Conservation (phyloP, 2,888 invertebrate genomes). For the Terebella lapidaria region DNA sequence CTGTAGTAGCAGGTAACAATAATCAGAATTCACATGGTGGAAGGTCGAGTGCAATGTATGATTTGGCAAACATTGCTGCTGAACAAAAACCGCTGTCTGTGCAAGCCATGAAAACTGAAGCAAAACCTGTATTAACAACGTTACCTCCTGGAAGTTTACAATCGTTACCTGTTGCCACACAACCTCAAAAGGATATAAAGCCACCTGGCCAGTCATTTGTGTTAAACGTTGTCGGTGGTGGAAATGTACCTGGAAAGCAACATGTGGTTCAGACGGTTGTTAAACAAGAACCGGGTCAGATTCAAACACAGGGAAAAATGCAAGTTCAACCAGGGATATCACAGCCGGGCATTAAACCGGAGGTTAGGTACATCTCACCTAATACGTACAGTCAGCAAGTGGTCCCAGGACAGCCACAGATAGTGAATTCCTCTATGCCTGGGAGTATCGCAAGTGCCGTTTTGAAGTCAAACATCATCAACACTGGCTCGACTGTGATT, state of each 20-base stretch:
- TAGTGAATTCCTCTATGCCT: too few species aligned
- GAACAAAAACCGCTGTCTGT: constrained; percentile 42
- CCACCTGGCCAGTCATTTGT: too few species aligned
- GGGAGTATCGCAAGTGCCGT: too few species aligned
- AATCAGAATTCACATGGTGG: too few species aligned
- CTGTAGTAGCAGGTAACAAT: too few species aligned
- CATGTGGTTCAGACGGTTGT: constrained; percentile 5
- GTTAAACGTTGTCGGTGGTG: background rate
- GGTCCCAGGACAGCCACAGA: too few species aligned
- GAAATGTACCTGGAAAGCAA: background rate
- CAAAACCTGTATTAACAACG: constrained; percentile 1
- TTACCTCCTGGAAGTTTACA: too few species aligned
- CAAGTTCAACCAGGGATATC: background rate
- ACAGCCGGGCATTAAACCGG: too few species aligned
- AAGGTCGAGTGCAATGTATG: background rate
- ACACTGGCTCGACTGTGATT: constrained; percentile 13
- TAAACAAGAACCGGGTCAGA: background rate
- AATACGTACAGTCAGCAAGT: too few species aligned
- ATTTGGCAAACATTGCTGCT: constrained; percentile 26
- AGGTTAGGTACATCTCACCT: too few species aligned
- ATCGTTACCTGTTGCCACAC: background rate
- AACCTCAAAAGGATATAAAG: too few species aligned
- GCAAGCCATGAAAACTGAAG: constrained; percentile 11
- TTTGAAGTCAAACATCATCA: too few species aligned
- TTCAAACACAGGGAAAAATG: background rate